These are phyloP conservation scores for Taurulus bubalis DNA, from an alignment of 2,113 vertebrate genomes.

Conservation along the genomic window DNA sequence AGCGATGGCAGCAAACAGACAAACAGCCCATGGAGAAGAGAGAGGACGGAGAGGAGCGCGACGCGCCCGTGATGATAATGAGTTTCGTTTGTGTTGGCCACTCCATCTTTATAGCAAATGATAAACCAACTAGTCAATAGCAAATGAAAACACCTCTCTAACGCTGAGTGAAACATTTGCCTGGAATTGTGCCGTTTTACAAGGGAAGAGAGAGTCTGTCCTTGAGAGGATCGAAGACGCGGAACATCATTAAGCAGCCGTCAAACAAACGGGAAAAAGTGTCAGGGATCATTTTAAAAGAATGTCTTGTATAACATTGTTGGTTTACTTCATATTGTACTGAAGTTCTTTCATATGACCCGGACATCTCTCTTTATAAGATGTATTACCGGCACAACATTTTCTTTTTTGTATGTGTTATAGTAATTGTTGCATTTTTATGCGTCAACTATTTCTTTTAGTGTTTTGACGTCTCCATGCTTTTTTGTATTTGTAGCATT, in stretches of 20 bases:
- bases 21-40: slow-evolving; percentile 58
- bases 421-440: background rate
- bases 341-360: slow-evolving; percentile 38
- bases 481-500: background rate
- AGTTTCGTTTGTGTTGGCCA: slow-evolving; percentile 62
- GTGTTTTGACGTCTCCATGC: background rate
- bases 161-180: slow-evolving; percentile 74
- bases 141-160: slow-evolving; percentile 60
- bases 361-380: slow-evolving; percentile 21
- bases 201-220: slow-evolving; percentile 26
- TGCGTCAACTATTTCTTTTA: background rate
- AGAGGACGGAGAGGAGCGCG: slow-evolving; percentile 56
- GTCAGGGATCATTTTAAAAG: slow-evolving; percentile 20
- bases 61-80: slow-evolving; percentile 68
- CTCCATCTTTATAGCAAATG: slow-evolving; percentile 74
- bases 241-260: slow-evolving; percentile 13
- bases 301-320: slow-evolving; percentile 25
- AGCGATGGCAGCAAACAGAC: slow-evolving; percentile 75
- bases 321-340: slow-evolving; percentile 44
- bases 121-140: slow-evolving; percentile 67
- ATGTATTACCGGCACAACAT: slow-evolving; percentile 18
- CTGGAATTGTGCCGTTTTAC: slow-evolving; percentile 36
- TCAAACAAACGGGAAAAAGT: slow-evolving; percentile 7
- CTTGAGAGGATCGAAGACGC: slow-evolving; percentile 42
- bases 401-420: background rate